phyloP scores from a whole-genome alignment of 2,797 vertebrate genomes.

The Argentina silus region DNA sequence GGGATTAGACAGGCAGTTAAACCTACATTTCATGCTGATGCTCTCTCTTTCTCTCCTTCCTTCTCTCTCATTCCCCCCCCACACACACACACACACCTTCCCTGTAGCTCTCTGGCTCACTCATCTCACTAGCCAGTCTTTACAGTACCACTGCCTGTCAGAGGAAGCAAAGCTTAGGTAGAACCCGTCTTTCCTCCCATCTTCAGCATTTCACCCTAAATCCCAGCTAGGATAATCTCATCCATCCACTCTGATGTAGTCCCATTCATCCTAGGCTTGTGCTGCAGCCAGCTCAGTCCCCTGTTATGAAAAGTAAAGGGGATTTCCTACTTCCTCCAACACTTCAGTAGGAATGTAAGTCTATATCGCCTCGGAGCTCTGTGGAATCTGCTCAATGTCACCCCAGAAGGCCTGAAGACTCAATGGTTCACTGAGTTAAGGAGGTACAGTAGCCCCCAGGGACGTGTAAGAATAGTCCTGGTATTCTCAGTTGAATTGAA shows the following conservation, averaged over 20 bases:
- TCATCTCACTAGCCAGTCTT: background rate
- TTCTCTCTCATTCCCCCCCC: background rate
- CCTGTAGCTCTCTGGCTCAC: background rate
- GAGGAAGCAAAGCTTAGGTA: slow-evolving; percentile 3
- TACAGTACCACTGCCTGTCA: background rate
- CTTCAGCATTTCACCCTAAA: slow-evolving; percentile 73
- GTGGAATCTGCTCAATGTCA: slow-evolving; percentile 58
- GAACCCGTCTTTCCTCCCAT: slow-evolving; percentile 58
- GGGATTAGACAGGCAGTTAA: background rate
- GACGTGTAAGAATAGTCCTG: no score
- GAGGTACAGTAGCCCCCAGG: no score
- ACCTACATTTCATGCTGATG: slow-evolving; percentile 3
- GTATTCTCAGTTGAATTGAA: no score
- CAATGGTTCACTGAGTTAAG: slow-evolving; percentile 15
- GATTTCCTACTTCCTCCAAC: slow-evolving; percentile 68
- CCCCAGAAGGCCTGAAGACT: slow-evolving; percentile 52
- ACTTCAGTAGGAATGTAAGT: slow-evolving; percentile 72
- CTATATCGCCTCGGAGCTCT: slow-evolving; percentile 49
- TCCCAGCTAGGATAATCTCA: slow-evolving; percentile 74
- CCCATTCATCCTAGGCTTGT: slow-evolving; percentile 74
- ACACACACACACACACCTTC: background rate
- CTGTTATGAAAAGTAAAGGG: slow-evolving; percentile 67
- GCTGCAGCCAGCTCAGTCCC: slow-evolving; percentile 72
- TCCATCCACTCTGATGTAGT: slow-evolving; percentile 75
- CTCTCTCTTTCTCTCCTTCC: background rate